phyloP scores from a whole-genome alignment of 2,888 invertebrate species.

The Sycophila texana region DNA sequence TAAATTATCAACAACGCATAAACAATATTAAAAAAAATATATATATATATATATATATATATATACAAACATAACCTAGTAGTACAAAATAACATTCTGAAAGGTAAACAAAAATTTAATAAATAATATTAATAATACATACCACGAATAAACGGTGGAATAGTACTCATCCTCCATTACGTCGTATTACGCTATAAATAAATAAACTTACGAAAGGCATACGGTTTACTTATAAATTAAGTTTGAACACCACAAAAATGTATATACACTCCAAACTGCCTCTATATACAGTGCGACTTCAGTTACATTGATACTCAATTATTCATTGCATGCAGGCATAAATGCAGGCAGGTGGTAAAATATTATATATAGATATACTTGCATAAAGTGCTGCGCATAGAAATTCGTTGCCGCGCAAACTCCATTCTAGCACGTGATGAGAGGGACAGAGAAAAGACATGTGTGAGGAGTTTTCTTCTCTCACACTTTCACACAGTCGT shows the following conservation, averaged over 20 bases:
- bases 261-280: background rate
- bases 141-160: conserved; percentile 71
- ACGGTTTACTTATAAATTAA: background rate
- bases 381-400: too few relatives aligned
- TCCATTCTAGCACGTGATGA: too few relatives aligned
- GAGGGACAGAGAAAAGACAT: too few relatives aligned
- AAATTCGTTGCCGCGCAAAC: too few relatives aligned
- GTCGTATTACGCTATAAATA: conserved; percentile 44
- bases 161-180: conserved; percentile 69
- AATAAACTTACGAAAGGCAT: conserved; percentile 8
- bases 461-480: too few relatives aligned
- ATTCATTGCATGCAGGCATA: too few relatives aligned
- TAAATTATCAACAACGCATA: conserved; percentile 1
- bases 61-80: conserved; percentile 51
- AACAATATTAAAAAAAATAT: background rate
- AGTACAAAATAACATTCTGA: background rate
- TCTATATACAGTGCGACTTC: background rate
- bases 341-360: too few relatives aligned
- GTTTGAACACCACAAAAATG: background rate
- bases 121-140: conserved; percentile 51
- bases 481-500: too few relatives aligned
- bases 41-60: too few relatives aligned
- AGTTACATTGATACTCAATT: too few relatives aligned
- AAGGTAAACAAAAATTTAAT: conserved; percentile 18
- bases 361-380: too few relatives aligned